Percentiles rank a stretch among this genome's conserved stretches.
These are phyloP conservation scores for Alethe castanea DNA, from an alignment of 2,113 vertebrate genomes.

Conservation along the genomic window DNA sequence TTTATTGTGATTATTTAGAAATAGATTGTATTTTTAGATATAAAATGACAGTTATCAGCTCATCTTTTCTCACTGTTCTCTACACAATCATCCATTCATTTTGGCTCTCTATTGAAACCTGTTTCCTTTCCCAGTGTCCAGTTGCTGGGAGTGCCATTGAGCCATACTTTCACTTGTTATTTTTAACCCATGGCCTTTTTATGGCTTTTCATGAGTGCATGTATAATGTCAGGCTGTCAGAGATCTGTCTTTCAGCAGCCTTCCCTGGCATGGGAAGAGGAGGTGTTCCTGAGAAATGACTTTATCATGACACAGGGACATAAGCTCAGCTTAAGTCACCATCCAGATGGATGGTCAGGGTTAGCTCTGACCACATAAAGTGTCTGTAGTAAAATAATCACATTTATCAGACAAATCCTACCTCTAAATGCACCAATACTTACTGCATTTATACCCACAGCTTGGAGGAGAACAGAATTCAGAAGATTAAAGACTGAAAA, in stretches of 20 bases:
- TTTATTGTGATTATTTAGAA: background rate
- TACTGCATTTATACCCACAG: background rate
- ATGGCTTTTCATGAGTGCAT: background rate
- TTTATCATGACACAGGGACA: background rate
- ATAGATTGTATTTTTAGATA: no score
- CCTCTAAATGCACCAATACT: background rate
- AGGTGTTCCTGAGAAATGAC: background rate
- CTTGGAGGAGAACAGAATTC: background rate
- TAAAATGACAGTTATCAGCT: background rate
- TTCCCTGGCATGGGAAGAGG: background rate
- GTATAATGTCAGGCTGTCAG: background rate
- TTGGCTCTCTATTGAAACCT: background rate
- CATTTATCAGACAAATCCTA: background rate
- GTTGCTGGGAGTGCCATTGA: background rate
- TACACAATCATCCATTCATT: background rate
- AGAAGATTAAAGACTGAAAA: background rate
- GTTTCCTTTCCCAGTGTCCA: background rate
- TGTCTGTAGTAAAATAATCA: background rate
- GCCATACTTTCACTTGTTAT: background rate
- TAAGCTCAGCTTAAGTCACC: background rate
- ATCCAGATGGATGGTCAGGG: background rate
- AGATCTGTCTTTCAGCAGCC: background rate
- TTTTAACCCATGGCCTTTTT: background rate
- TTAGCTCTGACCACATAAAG: fast-evolving
- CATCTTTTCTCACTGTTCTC: background rate